Base-by-base conservation (phyloP, 2,888 invertebrate genomes). In the Plebejus melissa region DNA sequence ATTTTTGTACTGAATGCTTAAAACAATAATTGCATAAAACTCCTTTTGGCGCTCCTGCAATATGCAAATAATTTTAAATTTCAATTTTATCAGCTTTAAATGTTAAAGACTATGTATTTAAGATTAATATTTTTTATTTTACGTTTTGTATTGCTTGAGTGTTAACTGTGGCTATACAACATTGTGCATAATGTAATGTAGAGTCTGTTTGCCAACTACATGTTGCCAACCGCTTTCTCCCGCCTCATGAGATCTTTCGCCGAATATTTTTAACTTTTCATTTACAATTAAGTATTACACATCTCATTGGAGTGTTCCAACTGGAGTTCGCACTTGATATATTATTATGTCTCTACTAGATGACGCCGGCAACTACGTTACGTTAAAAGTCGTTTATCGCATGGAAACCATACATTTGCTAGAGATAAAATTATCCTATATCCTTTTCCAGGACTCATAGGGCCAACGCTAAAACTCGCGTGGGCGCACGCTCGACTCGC, bases 261-360 rank as follows among this genome's bases (percentile, higher is more conserved):
- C 54, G 50, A 54, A 72, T 72, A 32, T 72, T 72, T 72, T 72
- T 50, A 72, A 54, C 46, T 72, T 72, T 72, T 72, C 54, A 13
- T 28, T 72, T 50, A 54, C 32, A 72, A 72, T 72, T 72, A 72
- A 54, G 28, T 54, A 70, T 41, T n/a, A 70, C n/a, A 41, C 41
- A 70, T 70, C n/a, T 70, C 38, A 70, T 4, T 13, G 32, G 11
- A 54, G 5, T 36, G 65, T 36, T 36, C 65, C 36, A 36, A 65
- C 1, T 65, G 65, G 16, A 36, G 13, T 65, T 36, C 16, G 11
- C 6, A 36, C 13, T 65, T 65, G 65, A 65, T 65, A 36, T 36
- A 46, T 46, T 36, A 46, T 46, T 38, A 65, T 65, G 16, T 65
- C 16, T 11, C 13, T 16, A 36, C 46, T 46, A 46, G 46, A 46